Evolutionary conservation across 2,113 vertebrate genomes (phyloP).

Genomic region (Chrysochloris asiatica): DNA sequence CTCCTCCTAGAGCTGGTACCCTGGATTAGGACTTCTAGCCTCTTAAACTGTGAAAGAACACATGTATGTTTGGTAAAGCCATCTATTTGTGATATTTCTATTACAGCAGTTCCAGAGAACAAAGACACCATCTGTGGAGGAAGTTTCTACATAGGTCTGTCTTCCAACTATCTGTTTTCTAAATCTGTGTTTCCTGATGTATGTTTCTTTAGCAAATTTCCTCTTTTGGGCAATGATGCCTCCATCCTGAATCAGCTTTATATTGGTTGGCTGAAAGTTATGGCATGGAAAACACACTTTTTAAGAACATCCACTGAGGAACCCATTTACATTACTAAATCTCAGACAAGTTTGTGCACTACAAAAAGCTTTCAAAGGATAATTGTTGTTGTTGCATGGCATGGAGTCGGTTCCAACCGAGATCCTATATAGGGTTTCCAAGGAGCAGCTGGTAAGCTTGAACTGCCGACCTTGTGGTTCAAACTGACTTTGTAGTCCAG

Average conservation of each 20-base stretch:
- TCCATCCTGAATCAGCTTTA: neutral
- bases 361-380: slow-evolving; percentile 1
- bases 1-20: neutral
- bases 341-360: neutral
- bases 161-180: slow-evolving; percentile 58
- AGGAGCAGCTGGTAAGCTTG: neutral
- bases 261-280: neutral
- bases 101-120: neutral
- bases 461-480: neutral
- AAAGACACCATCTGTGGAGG: slow-evolving; percentile 19
- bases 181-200: slow-evolving; percentile 71
- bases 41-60: neutral
- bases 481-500: too few species aligned
- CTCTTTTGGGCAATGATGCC: slow-evolving; percentile 58
- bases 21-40: neutral
- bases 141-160: slow-evolving; percentile 12
- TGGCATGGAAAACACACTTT: neutral
- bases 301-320: neutral
- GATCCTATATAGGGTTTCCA: too few species aligned
- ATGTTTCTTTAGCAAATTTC: slow-evolving; percentile 59
- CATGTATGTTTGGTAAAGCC: neutral
- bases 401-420: too few species aligned
- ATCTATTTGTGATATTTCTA: neutral
- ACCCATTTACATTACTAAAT: neutral
- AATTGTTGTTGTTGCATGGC: too few species aligned